Evolutionary conservation across 1,140 invertebrate species (phyloP).

Genomic region (Lepidurus couesii): DNA sequence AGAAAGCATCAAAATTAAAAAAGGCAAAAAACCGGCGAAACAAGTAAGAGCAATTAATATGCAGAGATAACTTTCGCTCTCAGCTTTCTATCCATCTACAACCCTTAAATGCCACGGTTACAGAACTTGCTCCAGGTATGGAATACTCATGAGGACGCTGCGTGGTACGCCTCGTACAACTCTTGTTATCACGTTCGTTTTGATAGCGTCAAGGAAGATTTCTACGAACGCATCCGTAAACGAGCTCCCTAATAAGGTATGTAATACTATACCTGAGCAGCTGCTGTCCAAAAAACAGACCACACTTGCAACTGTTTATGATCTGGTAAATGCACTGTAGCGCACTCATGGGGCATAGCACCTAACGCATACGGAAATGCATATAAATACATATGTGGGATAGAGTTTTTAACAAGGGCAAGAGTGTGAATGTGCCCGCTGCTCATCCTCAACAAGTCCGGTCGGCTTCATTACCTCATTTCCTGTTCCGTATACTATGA

Average conservation of each 20-base stretch:
- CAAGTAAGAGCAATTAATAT: conserved; percentile 20
- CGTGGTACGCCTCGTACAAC: neutral
- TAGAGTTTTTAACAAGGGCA: neutral
- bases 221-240: no score
- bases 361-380: neutral
- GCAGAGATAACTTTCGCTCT: conserved; percentile 21
- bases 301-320: neutral
- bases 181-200: neutral
- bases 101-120: neutral
- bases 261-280: no score
- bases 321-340: neutral
- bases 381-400: neutral
- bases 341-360: neutral
- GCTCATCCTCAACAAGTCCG: neutral
- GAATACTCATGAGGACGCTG: conserved; percentile 5
- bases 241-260: no score
- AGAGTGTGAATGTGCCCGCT: neutral
- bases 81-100: conserved; percentile 2
- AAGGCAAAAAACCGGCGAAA: neutral
- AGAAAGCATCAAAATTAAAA: neutral
- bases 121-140: neutral
- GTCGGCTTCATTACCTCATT: neutral
- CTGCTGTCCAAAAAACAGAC: neutral
- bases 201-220: no score
- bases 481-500: neutral